These are phyloP conservation scores for Labia minor DNA, from an alignment of 2,888 invertebrate genomes.

Conservation along the genomic window DNA sequence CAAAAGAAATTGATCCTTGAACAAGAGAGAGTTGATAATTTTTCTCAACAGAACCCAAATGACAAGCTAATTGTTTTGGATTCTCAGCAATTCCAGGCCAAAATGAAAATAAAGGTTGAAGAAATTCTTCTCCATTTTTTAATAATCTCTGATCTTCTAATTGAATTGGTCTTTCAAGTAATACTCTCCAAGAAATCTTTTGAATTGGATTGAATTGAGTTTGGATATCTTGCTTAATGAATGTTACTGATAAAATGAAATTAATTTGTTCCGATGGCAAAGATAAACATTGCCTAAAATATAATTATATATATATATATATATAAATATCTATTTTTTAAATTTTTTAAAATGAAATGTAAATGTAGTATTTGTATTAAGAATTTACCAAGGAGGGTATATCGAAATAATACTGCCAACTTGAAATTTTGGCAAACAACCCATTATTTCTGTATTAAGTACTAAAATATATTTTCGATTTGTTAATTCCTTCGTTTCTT, in stretches of 20 bases:
- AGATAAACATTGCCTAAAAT: background rate
- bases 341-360: background rate
- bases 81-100: background rate
- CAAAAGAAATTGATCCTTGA: background rate
- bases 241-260: background rate
- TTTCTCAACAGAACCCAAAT: background rate
- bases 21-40: background rate
- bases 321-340: background rate
- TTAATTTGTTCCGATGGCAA: background rate
- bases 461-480: no score
- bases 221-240: background rate
- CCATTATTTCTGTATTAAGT: background rate
- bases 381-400: background rate
- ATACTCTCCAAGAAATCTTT: background rate
- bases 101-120: background rate
- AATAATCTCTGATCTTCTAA: background rate
- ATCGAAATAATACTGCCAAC: background rate
- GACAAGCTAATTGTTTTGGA: background rate
- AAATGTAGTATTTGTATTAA: no score
- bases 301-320: background rate
- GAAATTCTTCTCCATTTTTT: background rate
- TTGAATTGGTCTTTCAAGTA: background rate
- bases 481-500: background rate
- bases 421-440: background rate
- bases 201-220: background rate